Base-by-base conservation (phyloP, 2,113 vertebrate genomes). In the Enhydra lutris region DNA sequence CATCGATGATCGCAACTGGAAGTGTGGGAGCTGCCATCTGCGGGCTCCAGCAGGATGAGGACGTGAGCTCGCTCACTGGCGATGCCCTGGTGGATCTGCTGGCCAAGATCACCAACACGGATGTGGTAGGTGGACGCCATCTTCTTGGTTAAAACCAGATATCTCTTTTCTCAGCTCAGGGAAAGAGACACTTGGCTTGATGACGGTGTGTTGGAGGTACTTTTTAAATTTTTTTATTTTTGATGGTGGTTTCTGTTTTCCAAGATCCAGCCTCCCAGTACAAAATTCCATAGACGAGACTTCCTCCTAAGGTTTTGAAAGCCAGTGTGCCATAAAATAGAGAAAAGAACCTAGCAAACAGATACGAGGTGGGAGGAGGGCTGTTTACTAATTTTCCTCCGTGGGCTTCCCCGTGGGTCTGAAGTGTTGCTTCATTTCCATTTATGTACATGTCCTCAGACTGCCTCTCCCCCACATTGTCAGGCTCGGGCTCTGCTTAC, bases 1-100 rank as follows among this genome's bases (percentile, higher is more conserved):
- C 99, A 0, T 99, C 99, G 78, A 99, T 99, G 99, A 99, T 99
- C 39, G 99, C 99, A 97, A 99, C 99, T 24, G 99, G 99, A 98
- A 99, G 99, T 61, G 99, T 99, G 98, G 99, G 99, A 78, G 99
- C 99, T 0, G 99, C 99, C 90, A 98, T 99, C 97, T 99, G 99
- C 34, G 99, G 99, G 97, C 99, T 99, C 85, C 99, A 99, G 99
- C 98, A 99, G 36, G 99, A 99, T 97, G 99, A 99, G 83, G 98
- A 97, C 0, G 99, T 99, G 98, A 99, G 98, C 95, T 97, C 98
- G 10, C 98, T 99, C 97, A 99, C 98, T 31, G 98, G 99, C 9
- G 99, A 99, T 78, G 99, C 99, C 97, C 99, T 99, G 98, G 99
- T 99, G 0, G 99, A 99, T 89, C 99, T 99, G 97, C 98, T 99